These are phyloP conservation scores for Berghia stephanieae DNA, from an alignment of 1,140 invertebrate species.

Conservation along the genomic window DNA sequence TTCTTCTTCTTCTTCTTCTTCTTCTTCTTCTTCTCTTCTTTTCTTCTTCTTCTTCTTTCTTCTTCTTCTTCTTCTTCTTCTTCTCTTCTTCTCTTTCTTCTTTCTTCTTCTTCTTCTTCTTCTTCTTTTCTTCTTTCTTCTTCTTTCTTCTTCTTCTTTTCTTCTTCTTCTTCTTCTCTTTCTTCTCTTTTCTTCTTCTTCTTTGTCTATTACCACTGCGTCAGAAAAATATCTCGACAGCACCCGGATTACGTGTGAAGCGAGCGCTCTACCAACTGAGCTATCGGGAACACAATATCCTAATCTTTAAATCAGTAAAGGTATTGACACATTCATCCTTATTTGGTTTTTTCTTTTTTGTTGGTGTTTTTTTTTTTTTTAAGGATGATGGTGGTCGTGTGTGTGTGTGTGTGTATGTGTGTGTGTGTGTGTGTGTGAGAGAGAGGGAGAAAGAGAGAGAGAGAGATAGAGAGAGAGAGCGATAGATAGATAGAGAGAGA, in stretches of 20 bases:
- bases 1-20: not conserved
- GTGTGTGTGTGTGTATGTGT: not conserved
- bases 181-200: too few species aligned
- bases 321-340: too few species aligned
- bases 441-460: constrained; percentile 33
- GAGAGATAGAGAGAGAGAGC: constrained; percentile 30
- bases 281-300: too few species aligned
- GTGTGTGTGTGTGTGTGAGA: constrained; percentile 32
- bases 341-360: not conserved
- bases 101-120: not conserved
- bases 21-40: not conserved
- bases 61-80: not conserved
- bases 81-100: not conserved
- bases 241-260: too few species aligned
- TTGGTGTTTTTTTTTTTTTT: not conserved
- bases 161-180: not conserved
- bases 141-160: not conserved
- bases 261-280: too few species aligned
- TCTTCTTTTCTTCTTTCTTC: not conserved
- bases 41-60: not conserved
- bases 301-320: too few species aligned
- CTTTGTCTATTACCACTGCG: too few species aligned
- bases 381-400: not conserved
- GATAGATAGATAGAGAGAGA: constrained; percentile 33
- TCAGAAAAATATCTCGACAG: too few species aligned